Conservation (phyloP, 2,888 invertebrate genomes). For the Ametastegia equiseti region DNA sequence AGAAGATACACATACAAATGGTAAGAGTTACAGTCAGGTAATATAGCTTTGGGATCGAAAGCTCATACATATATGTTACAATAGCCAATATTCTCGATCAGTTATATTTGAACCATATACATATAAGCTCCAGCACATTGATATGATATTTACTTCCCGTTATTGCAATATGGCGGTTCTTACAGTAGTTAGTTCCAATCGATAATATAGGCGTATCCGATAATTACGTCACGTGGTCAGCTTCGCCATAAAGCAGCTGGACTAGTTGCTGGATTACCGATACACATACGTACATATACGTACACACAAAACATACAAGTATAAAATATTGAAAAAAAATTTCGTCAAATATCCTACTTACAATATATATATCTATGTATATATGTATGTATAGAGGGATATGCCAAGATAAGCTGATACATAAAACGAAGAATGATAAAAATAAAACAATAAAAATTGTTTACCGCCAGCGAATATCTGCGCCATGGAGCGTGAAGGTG, state of each 20-base stretch:
- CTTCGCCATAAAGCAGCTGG: not conserved
- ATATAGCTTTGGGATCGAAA: too few relatives aligned
- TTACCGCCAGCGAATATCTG: too few relatives aligned
- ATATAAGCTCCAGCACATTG: too few relatives aligned
- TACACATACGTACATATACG: not conserved
- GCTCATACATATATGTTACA: too few relatives aligned
- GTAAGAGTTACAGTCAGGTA: too few relatives aligned
- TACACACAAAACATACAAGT: not conserved
- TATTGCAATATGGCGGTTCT: not conserved
- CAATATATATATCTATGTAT: too few relatives aligned
- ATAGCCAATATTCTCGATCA: too few relatives aligned
- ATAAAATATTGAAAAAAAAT: not conserved
- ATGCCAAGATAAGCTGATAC: not conserved
- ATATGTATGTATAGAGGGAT: too few relatives aligned
- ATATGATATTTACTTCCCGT: not conserved
- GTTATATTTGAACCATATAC: too few relatives aligned
- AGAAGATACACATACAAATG: too few relatives aligned
- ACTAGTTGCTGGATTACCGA: not conserved
- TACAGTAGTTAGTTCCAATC: not conserved
- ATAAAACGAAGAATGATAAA: not conserved
- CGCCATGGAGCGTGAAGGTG: not conserved
- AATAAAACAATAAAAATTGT: not conserved
- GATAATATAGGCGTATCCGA: constrained; percentile 40
- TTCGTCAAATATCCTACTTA: not conserved
- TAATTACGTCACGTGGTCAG: constrained; percentile 30